Base-by-base conservation (phyloP, 2,888 invertebrate species). In the Synanthedon formicaeformis region DNA sequence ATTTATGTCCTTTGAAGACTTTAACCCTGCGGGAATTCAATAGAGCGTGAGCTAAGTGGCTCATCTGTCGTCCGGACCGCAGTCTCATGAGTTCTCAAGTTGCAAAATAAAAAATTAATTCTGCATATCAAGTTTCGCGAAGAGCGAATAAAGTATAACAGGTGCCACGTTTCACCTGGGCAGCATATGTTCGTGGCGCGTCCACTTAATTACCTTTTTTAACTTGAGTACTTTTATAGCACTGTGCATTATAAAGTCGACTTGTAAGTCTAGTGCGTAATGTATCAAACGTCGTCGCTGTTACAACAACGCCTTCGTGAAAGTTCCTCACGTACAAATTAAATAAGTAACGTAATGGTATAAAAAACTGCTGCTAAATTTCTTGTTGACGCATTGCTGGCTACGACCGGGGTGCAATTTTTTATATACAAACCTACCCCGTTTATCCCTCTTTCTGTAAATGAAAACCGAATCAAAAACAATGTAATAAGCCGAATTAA, bases 111-210 rank as follows among this genome's bases (percentile, higher is more conserved):
- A 74, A 10, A 81, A 74, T 71, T 73, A 69, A 75, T 75, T 71
- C 67, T 61, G 63, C 69, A 72, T 84, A 86, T 87, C 81, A 82
- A 79, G 71, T 87, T 86, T 82, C 85, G 66, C 74, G 65, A 71
- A 65, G 67, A 65, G 65, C 60, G 66, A 72, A 73, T 73, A 75
- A 71, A 71, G 72, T 63, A 63, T 66, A 67, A 77, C 86, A 86
- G 86, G 83, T 85, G 84, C 65, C 60, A 10, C 34, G 57, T 61
- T 69, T 76, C 85, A 86, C 82, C 86, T 85, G 86, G 81, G 67
- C 67, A 70, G 69, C 84, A 81, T 80, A 74, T 82, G 81, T 77
- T 75, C 64, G 65, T 62, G 71, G 71, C 70, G 69, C 67, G 67
- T 72, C 71, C 66, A 67, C 66, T 70, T 79, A 81, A 81, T 78